Evolutionary conservation across 2,797 vertebrate genomes (phyloP).

Genomic region (Amblyopsis hoosieri): DNA sequence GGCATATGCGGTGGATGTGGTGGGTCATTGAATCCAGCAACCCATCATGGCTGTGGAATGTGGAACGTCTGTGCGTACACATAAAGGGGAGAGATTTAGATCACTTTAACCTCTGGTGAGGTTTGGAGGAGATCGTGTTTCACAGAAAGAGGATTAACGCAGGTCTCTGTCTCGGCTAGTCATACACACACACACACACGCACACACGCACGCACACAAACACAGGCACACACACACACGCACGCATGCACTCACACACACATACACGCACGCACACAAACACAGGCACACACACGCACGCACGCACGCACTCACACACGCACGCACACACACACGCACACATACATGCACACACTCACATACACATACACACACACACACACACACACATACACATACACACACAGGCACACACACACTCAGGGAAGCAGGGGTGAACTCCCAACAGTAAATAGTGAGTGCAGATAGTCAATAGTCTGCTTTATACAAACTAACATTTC

Average conservation of each 20-base stretch:
- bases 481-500: background rate
- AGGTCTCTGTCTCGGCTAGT: background rate
- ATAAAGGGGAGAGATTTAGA: too few relatives aligned
- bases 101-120: too few relatives aligned
- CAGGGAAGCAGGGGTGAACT: background rate
- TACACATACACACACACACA: background rate
- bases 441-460: background rate
- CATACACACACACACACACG: background rate
- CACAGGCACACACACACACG: conserved; percentile 13
- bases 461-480: background rate
- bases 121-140: too few relatives aligned
- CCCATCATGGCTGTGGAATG: too few relatives aligned
- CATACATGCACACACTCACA: conserved; percentile 3
- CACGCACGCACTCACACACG: background rate
- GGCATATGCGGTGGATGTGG: too few relatives aligned
- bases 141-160: too few relatives aligned
- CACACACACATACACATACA: background rate
- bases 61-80: too few relatives aligned
- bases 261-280: background rate
- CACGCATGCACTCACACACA: background rate
- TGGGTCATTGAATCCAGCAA: too few relatives aligned
- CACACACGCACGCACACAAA: background rate
- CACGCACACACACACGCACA: conserved; percentile 6
- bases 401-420: conserved; percentile 13
- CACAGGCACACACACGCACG: background rate